Base-by-base conservation (phyloP, 2,113 vertebrate species). In the Tauraco erythrolophus region DNA sequence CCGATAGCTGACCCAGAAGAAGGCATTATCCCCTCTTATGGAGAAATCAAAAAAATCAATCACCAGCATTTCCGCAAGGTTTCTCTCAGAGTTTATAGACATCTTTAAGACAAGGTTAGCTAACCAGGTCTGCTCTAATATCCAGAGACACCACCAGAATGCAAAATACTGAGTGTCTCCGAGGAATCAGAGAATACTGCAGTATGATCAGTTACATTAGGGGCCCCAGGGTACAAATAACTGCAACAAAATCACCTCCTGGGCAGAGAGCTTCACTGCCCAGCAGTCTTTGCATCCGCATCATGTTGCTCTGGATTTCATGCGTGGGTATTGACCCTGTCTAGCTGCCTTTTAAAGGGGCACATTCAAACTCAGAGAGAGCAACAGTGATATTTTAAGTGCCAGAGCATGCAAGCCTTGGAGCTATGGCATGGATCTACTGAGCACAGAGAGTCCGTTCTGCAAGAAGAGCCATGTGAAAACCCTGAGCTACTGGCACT, bases 381-480 rank as follows among this genome's bases (percentile, higher is more conserved):
- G 21, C 18, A 82, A 62, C 7, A 28, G 21, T 19, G 28, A 50
- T 25, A 54, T 68, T 84, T 88, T 19, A 50, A 65, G 21, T 31
- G 39, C 31, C 57, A 56, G 19, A 64, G 39, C 11, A 41, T 4
- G 9, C 6, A 56, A 41, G 28, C 30, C 64, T 12, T 50, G 14
- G n/a, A 77, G 64, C 39, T 71, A 58, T 25, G 76, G 45, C 15
- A 64, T 11, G 4, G 50, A 68, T 28, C 18, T 41, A 46, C 10
- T 0, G 9, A 37, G 37, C 43, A 25, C 1, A 0, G 25, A 35
- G 0, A 89, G 66, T 14, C 21, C 27, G 22, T 41, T 51, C 46
- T 58, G 70, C 74, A 80, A 62, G 65, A 27, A 53, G 16, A 21
- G 9, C 10, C 43, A 65, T 0, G 5, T 22, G 41, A 88, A 87